Evolutionary conservation across 2,113 vertebrate species (phyloP), one percentile per base, ranked within the genome.

Genomic region (Urocitellus parryii): DNA sequence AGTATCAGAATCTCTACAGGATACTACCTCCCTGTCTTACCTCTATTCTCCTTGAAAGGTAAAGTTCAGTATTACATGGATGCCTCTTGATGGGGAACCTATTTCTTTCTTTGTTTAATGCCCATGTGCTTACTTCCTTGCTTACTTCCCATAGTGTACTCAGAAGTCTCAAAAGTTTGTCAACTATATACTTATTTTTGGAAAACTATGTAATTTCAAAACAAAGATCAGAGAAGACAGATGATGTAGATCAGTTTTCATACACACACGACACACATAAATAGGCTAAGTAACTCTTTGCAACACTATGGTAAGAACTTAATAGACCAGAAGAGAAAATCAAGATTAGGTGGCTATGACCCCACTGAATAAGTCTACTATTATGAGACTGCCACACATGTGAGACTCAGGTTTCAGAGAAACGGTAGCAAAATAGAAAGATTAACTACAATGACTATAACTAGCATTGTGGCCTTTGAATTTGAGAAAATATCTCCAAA

Each of bases 121-220:
- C 80, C 27, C 42, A 1, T 61, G 5, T 61, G 48, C 32, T 29
- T 90, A 39, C 80, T 91, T 89, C 34, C 56, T 63, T 91, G 42
- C 17, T 95, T 91, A 91, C 20, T 34, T 65, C 25, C 65, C 51
- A 45, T 4, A 25, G 7, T 25, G 18, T 39, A 53, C 20, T 88
- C 20, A 87, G 94, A 96, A 90, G 45, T 85, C 25, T 88, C 24
- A 87, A 95, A 96, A 90, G 37, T 85, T 79, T 92, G 74, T 90
- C 74, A 88, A 68, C 10, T 85, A 51, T n/a, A 22, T 45, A 74
- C 93, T 53, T 72, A 34, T 67, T 89, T 88, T 78, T 88, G 1
- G n/a, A 79, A 94, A 96, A 85, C 25, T 18, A 61, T 65, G 3
- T 91, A 67, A 83, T 51, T 96, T 22, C 29, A 82, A 95, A 93